These are phyloP conservation scores for Strigamia crassipes DNA, from an alignment of 2,888 invertebrate genomes.

Conservation along the genomic window DNA sequence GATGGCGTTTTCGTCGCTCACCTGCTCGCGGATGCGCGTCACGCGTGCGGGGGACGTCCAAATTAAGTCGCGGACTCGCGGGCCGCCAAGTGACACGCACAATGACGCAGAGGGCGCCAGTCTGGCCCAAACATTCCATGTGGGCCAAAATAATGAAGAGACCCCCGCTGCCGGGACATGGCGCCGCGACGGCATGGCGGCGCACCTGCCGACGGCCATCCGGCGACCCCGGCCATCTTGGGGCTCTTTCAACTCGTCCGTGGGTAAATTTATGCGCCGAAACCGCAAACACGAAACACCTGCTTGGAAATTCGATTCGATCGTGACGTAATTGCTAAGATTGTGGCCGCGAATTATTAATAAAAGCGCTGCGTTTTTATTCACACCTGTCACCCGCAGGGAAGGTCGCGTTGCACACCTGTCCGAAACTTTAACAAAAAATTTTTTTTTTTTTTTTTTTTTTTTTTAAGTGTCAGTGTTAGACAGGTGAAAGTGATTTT, in stretches of 20 bases:
- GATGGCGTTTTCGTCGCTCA: not conserved
- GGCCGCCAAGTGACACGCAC: not conserved
- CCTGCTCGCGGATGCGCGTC: not conserved
- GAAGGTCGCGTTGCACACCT: constrained; percentile 1
- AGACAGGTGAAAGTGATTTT: constrained; percentile 19
- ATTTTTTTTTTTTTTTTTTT: not conserved
- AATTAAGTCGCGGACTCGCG: not conserved
- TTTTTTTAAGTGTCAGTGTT: not conserved
- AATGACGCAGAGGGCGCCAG: constrained; percentile 25
- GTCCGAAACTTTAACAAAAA: not conserved
- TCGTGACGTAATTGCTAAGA: not conserved
- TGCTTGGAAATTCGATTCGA: not conserved
- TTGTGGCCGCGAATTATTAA: not conserved
- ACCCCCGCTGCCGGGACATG: not conserved
- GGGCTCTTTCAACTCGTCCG: not conserved
- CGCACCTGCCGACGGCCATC: constrained; percentile 7
- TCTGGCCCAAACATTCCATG: constrained; percentile 25
- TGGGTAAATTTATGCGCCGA: not conserved
- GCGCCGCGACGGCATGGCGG: not conserved
- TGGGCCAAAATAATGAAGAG: constrained; percentile 13
- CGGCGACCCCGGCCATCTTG: constrained; percentile 19
- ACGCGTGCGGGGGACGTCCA: not conserved
- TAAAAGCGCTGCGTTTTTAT: not conserved
- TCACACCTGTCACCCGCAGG: constrained; percentile 17
- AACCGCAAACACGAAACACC: not conserved